Base-by-base conservation (phyloP, 2,113 vertebrate species). In the Aspidoscelis tigris region DNA sequence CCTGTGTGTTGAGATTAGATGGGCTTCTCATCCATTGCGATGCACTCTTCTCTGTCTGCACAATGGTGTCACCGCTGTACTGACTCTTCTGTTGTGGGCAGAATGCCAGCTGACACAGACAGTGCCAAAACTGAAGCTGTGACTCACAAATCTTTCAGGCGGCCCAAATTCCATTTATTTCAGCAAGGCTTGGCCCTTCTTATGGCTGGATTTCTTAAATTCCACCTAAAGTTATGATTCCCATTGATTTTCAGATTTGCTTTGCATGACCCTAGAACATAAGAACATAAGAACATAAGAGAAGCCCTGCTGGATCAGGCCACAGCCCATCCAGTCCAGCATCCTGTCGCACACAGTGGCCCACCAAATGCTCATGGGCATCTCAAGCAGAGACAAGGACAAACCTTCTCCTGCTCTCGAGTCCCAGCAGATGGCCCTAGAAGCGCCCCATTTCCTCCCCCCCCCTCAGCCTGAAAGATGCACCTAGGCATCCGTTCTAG, bases 31-130 rank as follows among this genome's bases (percentile, higher is more conserved):
- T 21, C 9, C 53, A 58, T 88, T 77, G 83, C 47, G 78, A 86
- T 85, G 85, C 71, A 71, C 0, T 47, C 72, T 68, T 84, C 44
- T 61, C 82, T 73, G 12, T 68, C 76, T 73, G n/a, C 21, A 78
- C 83, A 72, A 41, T 43, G 18, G 10, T 44, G 58, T 41, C 70
- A 74, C 2, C 50, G n/a, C 18, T 65, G 1, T 65, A 41, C 18
- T 73, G n/a, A 73, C n/a, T 79, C 79, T 55, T 64, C 55, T 5
- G 24, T 78, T 58, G 21, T 41, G 76, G 70, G 73, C 61, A n/a
- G n/a, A 4, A 50, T 16, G 76, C 81, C 74, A 75, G 1, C 0
- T 21, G 73, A 71, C 41, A 3, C 26, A 18, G 47, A 33, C 41
- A 73, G 41, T 84, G 83, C 55, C 76, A 79, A 53, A 79, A 84